These are phyloP conservation scores for Amiota minor DNA, from an alignment of 2,888 invertebrate species.

Conservation along the genomic window DNA sequence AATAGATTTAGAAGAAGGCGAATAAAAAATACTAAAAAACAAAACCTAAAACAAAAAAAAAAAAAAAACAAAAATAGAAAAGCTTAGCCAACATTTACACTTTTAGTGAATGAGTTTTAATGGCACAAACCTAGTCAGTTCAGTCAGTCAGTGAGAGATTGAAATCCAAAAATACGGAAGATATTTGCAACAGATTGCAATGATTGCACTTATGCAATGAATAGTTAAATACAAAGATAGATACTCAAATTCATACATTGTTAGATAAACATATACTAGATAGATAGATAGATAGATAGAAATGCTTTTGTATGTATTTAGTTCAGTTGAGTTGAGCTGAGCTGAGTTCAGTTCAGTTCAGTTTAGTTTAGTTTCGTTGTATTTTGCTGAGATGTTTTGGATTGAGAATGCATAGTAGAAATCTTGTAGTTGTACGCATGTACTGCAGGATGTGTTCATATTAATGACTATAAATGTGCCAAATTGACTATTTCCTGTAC, in stretches of 20 bases:
- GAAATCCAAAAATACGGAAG: neutral
- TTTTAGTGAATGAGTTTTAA: conserved; percentile 10
- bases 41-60: neutral
- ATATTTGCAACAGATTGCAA: neutral
- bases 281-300: neutral
- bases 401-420: no score
- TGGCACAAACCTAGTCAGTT: neutral
- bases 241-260: no score
- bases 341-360: neutral
- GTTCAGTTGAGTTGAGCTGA: neutral
- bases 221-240: no score
- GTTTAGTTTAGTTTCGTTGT: neutral
- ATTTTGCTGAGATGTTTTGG: no score
- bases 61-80: neutral
- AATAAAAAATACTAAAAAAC: neutral
- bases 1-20: neutral
- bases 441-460: conserved; percentile 71
- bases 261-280: no score
- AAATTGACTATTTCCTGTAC: conserved; percentile 68
- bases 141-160: no score
- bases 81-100: neutral
- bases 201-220: conserved; percentile 2
- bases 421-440: conserved; percentile 3
- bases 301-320: neutral
- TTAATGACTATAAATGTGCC: conserved; percentile 69